Evolutionary conservation across 2,888 invertebrate genomes (phyloP), one percentile per base, ranked within the genome.

Genomic region (Serripes groenlandicus): DNA sequence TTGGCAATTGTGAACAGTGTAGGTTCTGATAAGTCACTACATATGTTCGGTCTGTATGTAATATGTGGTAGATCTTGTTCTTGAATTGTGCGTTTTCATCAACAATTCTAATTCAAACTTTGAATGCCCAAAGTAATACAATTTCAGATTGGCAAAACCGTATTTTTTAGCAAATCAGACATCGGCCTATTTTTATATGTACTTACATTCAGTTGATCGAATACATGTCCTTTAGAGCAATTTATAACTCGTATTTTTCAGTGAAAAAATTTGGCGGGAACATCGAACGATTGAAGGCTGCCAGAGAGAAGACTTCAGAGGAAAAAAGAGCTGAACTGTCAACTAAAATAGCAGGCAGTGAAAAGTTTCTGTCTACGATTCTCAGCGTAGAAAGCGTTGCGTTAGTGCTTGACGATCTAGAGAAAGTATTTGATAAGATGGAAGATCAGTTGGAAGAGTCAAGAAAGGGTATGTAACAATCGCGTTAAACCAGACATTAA

Each of bases 401-500:
- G 1, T 35, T 69, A 49, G 54, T 72, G 11, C 68, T 91, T 26
- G 85, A 88, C 42, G 85, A 86, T 9, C 64, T 90, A 15, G 90
- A 91, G 9, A 72, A 68, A 28, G 70, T 82, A 0, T 84, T 91
- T 77, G 90, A 90, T 73, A 79, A 85, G 54, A 70, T 92, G n/a
- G 90, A 90, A 75, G 74, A 75, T 0, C 77, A 83, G 66, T 68
- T 91, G 32, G 83, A 75, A 60, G 86, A 86, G 60, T 83, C 85
- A 35, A 85, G 81, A 68, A 85, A 86, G 76, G 89, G 90, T 90
- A 62, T 58, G 78, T 60, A 15, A 56, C 1, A 11, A 28, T 3
- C n/a, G 23, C 56, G 56, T 3, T 11, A n/a, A n/a, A n/a, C n/a
- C n/a, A n/a, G n/a, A n/a, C n/a, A n/a, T n/a, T n/a, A n/a, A n/a